These are phyloP conservation scores for Zaprionus gabonicus DNA, from an alignment of 1,140 invertebrate genomes.

Conservation along the genomic window DNA sequence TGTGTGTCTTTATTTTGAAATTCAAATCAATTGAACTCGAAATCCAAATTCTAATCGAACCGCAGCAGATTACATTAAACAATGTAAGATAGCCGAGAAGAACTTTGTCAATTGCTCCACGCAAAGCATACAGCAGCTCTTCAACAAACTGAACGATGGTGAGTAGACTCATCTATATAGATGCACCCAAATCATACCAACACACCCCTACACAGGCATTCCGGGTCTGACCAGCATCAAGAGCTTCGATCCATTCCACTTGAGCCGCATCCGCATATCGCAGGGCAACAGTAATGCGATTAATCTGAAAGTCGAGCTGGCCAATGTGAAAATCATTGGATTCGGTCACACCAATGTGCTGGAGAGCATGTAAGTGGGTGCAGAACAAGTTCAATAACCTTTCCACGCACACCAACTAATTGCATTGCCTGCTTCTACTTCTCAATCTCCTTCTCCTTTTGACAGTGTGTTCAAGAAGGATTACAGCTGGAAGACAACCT, in stretches of 20 bases:
- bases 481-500: constrained; percentile 88
- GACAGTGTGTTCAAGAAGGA: constrained; percentile 87
- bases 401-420: background rate
- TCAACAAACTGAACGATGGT: constrained; percentile 86
- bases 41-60: constrained; percentile 71
- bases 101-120: constrained; percentile 88
- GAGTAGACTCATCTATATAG: constrained; percentile 17
- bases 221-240: constrained; percentile 85
- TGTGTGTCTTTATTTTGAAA: constrained; percentile 49
- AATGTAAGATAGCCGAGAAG: constrained; percentile 87
- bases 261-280: constrained; percentile 87
- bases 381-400: background rate
- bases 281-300: constrained; percentile 88
- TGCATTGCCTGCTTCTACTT: background rate
- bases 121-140: constrained; percentile 87
- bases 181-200: background rate
- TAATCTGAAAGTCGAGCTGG: constrained; percentile 88
- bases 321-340: constrained; percentile 87
- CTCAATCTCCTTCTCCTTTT: background rate
- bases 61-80: constrained; percentile 88
- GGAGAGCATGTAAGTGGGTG: constrained; percentile 86
- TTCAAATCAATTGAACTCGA: constrained; percentile 51
- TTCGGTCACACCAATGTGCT: constrained; percentile 87
- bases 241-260: constrained; percentile 88
- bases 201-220: constrained; percentile 57